Evolutionary conservation across 2,888 invertebrate species (phyloP).

Genomic region (Homarus gammarus): DNA sequence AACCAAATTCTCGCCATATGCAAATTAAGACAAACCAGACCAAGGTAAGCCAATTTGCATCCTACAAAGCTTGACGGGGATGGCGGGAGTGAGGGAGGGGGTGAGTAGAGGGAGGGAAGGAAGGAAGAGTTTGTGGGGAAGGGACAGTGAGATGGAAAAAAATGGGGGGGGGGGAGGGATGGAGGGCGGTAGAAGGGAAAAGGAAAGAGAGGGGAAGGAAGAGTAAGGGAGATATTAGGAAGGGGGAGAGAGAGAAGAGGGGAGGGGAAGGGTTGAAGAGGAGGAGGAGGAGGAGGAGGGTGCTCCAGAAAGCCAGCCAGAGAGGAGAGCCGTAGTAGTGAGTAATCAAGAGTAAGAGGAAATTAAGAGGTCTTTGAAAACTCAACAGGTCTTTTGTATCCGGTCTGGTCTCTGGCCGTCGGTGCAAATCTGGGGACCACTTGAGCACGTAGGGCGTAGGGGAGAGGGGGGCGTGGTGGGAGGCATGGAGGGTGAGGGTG

Average conservation of each 20-base stretch:
- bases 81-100: background rate
- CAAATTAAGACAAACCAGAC: no score
- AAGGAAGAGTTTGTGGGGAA: no score
- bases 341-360: conserved; percentile 11
- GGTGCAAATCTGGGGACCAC: conserved; percentile 4
- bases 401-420: background rate
- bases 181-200: no score
- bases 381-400: conserved; percentile 12
- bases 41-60: no score
- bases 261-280: background rate
- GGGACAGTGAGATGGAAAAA: no score
- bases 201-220: no score
- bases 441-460: background rate
- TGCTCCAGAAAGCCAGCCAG: background rate
- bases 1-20: no score
- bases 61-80: no score
- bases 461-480: no score
- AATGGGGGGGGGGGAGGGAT: no score
- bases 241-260: background rate
- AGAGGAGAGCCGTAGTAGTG: background rate
- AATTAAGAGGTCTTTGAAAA: conserved; percentile 1
- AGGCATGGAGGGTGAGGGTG: no score
- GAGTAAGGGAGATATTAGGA: background rate
- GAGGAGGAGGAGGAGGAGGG: background rate
- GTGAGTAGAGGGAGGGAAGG: background rate